Percentiles rank a stretch among this genome's conserved stretches.
Evolutionary conservation across 2,797 vertebrate species (phyloP).

Genomic region (Tangara arthus): DNA sequence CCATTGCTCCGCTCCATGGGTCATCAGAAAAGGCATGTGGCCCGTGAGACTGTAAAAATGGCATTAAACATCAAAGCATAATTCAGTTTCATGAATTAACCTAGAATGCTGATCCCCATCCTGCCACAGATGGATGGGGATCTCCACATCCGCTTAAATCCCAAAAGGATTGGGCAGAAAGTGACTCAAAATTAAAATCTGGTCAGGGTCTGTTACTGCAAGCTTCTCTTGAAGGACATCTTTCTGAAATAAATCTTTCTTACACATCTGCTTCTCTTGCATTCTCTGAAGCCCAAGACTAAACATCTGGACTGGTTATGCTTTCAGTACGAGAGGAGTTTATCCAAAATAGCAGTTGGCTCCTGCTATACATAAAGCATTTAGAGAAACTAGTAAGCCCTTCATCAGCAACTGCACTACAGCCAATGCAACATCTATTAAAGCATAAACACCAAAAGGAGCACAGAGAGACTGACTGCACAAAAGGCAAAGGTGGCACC

Average conservation of each 20-base stretch:
- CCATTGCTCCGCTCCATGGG: background rate
- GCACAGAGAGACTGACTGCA: background rate
- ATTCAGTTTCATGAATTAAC: background rate
- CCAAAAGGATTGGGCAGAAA: background rate
- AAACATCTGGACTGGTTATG: background rate
- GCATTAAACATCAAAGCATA: background rate
- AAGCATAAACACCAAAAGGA: background rate
- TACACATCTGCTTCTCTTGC: background rate
- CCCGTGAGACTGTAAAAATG: background rate
- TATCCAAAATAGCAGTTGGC: background rate
- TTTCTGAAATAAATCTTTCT: background rate
- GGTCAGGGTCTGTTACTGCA: background rate
- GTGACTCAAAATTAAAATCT: background rate
- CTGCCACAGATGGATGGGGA: background rate
- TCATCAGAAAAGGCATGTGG: background rate
- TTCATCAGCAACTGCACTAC: background rate
- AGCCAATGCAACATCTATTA: background rate
- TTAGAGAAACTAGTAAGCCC: background rate
- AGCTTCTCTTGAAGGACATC: background rate
- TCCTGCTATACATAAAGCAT: background rate
- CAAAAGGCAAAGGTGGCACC: background rate
- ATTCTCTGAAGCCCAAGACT: background rate
- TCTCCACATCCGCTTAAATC: background rate
- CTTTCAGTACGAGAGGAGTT: background rate
- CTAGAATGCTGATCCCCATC: background rate